Evolutionary conservation across 2,797 vertebrate genomes (phyloP).

Genomic region (Myiotriccus ornatus): DNA sequence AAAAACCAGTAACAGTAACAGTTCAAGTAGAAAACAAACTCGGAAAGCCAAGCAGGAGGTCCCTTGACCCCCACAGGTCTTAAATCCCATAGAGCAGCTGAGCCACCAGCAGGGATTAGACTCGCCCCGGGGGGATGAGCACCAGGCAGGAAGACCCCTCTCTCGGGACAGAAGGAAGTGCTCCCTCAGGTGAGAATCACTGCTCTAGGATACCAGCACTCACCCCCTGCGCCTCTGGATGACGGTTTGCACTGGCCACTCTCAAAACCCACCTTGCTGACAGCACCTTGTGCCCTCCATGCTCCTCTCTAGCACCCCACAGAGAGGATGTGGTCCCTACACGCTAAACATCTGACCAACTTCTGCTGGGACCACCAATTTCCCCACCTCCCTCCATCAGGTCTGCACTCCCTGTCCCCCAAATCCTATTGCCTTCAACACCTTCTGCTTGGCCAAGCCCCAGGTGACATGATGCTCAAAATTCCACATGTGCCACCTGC

Average conservation of each 20-base stretch:
- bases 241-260: background rate
- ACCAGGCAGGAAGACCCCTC: background rate
- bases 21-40: background rate
- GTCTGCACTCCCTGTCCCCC: fast-evolving
- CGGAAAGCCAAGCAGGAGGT: background rate
- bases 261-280: background rate
- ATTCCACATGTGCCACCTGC: background rate
- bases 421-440: background rate
- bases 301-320: background rate
- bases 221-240: background rate
- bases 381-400: background rate
- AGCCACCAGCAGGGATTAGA: background rate
- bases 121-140: fast-evolving
- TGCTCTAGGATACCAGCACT: background rate
- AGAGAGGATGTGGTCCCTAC: background rate
- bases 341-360: background rate
- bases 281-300: fast-evolving
- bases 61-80: background rate
- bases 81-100: background rate
- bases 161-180: background rate
- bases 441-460: background rate
- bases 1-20: background rate
- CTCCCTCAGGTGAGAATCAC: background rate
- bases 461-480: background rate
- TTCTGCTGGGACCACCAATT: background rate